Evolutionary conservation across 1,140 invertebrate genomes (phyloP).

Genomic region (Caenorhabditis remanei): DNA sequence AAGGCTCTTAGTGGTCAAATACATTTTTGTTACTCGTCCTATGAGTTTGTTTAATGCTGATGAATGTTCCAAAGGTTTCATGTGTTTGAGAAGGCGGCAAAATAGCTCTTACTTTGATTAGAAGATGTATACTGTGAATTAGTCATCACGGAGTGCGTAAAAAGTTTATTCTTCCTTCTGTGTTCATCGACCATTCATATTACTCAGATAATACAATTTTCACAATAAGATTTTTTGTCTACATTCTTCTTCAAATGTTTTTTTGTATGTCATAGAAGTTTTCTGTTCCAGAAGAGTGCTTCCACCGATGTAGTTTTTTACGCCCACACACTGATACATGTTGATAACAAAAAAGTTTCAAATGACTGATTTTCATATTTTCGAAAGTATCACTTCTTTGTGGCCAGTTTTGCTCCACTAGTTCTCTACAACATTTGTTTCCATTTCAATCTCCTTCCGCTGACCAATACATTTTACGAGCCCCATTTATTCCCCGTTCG

Average conservation of each 20-base stretch:
- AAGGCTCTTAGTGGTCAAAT: background rate
- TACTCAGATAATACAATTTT: conserved; percentile 35
- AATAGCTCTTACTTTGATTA: conserved; percentile 16
- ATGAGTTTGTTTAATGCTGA: background rate
- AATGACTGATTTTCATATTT: too few relatives aligned
- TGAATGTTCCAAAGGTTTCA: background rate
- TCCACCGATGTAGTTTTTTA: too few relatives aligned
- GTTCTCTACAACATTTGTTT: background rate
- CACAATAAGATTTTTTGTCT: background rate
- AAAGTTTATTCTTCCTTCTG: conserved; percentile 9
- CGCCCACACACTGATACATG: too few relatives aligned
- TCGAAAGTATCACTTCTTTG: too few relatives aligned
- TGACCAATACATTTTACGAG: conserved; percentile 38
- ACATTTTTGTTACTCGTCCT: background rate
- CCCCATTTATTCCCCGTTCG: conserved; percentile 19
- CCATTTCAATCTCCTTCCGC: conserved; percentile 7
- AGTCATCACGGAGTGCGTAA: background rate
- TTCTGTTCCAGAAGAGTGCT: background rate
- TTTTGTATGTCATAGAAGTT: too few relatives aligned
- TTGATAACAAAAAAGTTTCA: too few relatives aligned
- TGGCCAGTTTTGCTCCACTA: too few relatives aligned
- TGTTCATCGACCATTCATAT: conserved; percentile 31
- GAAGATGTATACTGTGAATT: background rate
- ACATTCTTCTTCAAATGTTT: background rate
- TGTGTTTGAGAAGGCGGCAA: background rate